phyloP scores from a whole-genome alignment of 2,113 vertebrate genomes.

The Erythrocercus mccallii region DNA sequence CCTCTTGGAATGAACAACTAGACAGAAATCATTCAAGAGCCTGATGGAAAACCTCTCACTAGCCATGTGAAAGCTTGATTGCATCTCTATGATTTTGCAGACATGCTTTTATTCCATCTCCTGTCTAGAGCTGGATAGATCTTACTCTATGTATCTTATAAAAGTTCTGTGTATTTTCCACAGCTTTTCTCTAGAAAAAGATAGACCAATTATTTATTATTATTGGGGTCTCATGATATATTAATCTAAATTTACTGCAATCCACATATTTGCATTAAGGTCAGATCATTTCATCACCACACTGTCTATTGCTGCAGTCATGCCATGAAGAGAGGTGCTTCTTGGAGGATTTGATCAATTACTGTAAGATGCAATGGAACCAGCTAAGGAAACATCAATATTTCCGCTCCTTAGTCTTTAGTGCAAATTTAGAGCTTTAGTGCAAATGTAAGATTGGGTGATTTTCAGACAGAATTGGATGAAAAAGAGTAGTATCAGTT shows the following conservation, averaged over 20 bases:
- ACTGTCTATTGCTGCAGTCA: neutral
- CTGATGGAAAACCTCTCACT: neutral
- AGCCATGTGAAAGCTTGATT: neutral
- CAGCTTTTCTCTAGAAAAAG: neutral
- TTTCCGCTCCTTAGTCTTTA: neutral
- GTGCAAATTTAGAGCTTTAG: neutral
- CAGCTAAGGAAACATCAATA: neutral
- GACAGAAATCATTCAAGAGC: neutral
- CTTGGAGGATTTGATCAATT: neutral
- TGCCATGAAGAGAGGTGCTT: neutral
- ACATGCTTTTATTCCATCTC: neutral
- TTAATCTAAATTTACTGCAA: neutral
- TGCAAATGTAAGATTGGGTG: neutral
- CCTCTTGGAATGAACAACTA: neutral
- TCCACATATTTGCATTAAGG: neutral
- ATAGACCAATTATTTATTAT: neutral
- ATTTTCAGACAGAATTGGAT: neutral
- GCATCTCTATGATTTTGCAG: neutral
- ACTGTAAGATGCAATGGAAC: neutral
- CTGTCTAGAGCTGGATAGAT: neutral
- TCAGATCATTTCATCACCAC: neutral
- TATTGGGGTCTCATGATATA: neutral
- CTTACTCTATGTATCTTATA: neutral
- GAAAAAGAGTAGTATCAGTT: neutral
- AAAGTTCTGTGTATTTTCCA: neutral